phyloP scores from a whole-genome alignment of 2,797 vertebrate genomes.

The Bryconaethiops microstoma region DNA sequence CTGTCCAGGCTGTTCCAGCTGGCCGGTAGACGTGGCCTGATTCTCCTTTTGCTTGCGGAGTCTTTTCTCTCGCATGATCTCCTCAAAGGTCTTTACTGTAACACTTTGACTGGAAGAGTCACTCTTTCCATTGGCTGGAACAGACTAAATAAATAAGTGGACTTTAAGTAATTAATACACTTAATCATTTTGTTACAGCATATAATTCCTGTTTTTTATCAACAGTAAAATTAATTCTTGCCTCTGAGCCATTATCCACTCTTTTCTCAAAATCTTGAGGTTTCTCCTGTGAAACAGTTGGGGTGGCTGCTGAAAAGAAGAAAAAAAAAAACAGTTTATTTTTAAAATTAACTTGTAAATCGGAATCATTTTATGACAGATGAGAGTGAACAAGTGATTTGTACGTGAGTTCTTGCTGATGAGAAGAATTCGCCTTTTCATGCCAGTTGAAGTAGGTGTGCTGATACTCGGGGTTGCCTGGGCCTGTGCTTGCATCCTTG shows the following conservation, averaged over 20 bases:
- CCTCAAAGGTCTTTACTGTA: slow-evolving; percentile 87
- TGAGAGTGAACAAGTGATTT: not conserved
- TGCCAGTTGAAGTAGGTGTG: slow-evolving; percentile 43
- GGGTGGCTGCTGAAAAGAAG: slow-evolving; percentile 43
- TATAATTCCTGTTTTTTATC: no score
- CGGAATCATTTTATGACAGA: not conserved
- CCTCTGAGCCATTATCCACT: slow-evolving; percentile 61
- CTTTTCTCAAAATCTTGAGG: slow-evolving; percentile 56
- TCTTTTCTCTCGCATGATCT: slow-evolving; percentile 85
- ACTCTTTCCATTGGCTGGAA: slow-evolving; percentile 56
- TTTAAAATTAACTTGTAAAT: not conserved
- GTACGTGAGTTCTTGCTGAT: slow-evolving; percentile 75
- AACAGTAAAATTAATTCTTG: slow-evolving; percentile 39
- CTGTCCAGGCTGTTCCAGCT: slow-evolving; percentile 51
- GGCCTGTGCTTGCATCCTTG: slow-evolving; percentile 72
- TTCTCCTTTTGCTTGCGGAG: slow-evolving; percentile 78
- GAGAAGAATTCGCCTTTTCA: slow-evolving; percentile 63
- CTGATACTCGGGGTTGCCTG: slow-evolving; percentile 47
- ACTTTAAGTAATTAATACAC: not conserved
- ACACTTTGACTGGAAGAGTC: slow-evolving; percentile 59
- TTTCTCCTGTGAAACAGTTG: slow-evolving; percentile 50
- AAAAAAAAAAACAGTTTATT: not conserved
- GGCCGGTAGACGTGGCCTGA: slow-evolving; percentile 53
- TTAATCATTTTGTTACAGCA: no score
- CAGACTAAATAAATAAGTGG: slow-evolving; percentile 47